Evolutionary conservation across 2,797 vertebrate genomes (phyloP), one percentile per base, ranked within the genome.

Genomic region (Triplophysa yarkandensis): DNA sequence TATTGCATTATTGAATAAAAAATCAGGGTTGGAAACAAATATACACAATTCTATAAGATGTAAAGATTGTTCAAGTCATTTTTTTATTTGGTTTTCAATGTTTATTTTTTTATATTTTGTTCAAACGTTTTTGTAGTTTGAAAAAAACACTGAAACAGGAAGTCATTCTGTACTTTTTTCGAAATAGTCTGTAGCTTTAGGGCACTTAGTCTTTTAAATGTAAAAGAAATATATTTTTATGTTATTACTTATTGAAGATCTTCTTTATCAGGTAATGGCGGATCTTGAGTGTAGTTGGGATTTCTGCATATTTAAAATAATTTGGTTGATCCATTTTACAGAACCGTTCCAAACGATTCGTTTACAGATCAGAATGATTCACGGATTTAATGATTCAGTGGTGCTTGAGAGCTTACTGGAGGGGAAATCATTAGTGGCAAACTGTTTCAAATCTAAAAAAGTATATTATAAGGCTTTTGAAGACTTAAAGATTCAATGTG

Each of bases 301-400:
- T 43, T 13, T 16, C 13, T 1, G 14, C 4, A 43, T 43, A 4
- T 43, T 16, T 14, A 14, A 13, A 46, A 46, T 46, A 6, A 46
- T n/a, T n/a, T 19, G 44, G 44, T 46, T n/a, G 44, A n/a, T 44
- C 43, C 6, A 6, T 16, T 44, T 44, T 17, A 44, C 44, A 19
- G 17, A 46, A 46, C 17, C 43, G n/a, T 46, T 46, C 43, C n/a
- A 0, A n/a, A 46, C 8, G 17, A 46, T 46, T 46, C 6, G 17
- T 46, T 46, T 46, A 46, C 44, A 46, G 9, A 46, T 46, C 44
- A 46, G 44, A 46, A n/a, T 46, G 44, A 46, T 46, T 46, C 44
- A 46, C 0, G 1, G 50, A 28, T 4, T 55, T 25, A 55, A 27
- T 55, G 25, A 27, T 55, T 14, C 52, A 27, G 52, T 17, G 5